A percentile compares a stretch with the other conserved stretches of the same genome.
phyloP scores from a whole-genome alignment of 2,113 vertebrate species.

The Tychaedon coryphoeus region DNA sequence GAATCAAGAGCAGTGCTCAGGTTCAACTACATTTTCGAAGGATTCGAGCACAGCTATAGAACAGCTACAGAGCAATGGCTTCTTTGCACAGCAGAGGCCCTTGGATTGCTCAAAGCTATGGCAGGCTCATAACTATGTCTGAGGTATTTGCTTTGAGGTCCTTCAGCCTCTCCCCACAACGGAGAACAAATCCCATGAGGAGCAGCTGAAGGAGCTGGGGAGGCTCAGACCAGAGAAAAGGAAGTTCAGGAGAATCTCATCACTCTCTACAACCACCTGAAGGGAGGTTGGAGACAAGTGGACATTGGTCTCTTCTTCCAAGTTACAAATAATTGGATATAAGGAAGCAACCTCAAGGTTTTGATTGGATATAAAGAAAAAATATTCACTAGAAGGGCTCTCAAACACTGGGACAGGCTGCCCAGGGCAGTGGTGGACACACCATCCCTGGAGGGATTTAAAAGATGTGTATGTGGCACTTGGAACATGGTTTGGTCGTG shows the following conservation, averaged over 20 bases:
- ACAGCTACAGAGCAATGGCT: not conserved
- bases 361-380: not conserved
- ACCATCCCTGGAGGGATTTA: not conserved
- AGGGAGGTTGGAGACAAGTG: not conserved
- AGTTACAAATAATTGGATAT: accelerated
- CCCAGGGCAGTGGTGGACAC: not conserved
- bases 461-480: not conserved
- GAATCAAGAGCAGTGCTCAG: not conserved
- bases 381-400: not conserved
- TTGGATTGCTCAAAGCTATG: not conserved
- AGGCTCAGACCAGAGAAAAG: not conserved
- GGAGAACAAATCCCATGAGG: not conserved
- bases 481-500: not conserved
- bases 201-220: not conserved
- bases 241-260: not conserved
- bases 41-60: not conserved
- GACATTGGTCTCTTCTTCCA: too few relatives aligned
- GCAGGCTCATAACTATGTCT: not conserved
- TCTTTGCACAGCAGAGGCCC: not conserved
- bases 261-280: too few relatives aligned
- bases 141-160: not conserved
- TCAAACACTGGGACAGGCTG: not conserved
- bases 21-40: not conserved
- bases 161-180: not conserved
- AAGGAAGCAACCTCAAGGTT: not conserved